Evolutionary conservation across 2,797 vertebrate genomes (phyloP).

Genomic region (Holocentrus rufus): DNA sequence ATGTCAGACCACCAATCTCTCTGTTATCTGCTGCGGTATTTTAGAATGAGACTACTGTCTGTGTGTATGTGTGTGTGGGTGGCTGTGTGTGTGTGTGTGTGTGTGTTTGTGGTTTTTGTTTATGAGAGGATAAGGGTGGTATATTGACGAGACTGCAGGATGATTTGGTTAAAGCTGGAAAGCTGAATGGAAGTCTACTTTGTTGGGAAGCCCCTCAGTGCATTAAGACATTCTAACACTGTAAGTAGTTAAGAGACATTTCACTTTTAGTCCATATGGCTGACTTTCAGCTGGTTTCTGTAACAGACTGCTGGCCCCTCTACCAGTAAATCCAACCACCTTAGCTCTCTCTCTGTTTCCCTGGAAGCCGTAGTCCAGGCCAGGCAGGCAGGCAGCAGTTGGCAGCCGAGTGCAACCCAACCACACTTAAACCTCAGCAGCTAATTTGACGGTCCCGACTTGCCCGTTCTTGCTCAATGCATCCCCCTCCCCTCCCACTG

Average conservation of each 20-base stretch:
- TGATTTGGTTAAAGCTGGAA: too few relatives aligned
- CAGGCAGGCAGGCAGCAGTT: slow-evolving; percentile 26
- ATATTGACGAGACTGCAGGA: too few relatives aligned
- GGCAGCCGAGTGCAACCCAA: slow-evolving; percentile 54
- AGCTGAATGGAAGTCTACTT: not conserved
- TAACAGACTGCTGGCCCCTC: slow-evolving; percentile 22
- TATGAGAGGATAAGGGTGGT: not conserved
- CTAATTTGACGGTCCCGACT: slow-evolving; percentile 67
- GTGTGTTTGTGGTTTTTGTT: not conserved
- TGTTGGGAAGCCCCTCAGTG: not conserved
- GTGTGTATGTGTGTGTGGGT: slow-evolving; percentile 8
- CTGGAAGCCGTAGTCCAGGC: slow-evolving; percentile 40
- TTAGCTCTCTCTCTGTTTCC: slow-evolving; percentile 32
- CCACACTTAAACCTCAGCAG: slow-evolving; percentile 59
- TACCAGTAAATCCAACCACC: slow-evolving; percentile 38
- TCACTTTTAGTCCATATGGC: not conserved
- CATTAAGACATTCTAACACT: slow-evolving; percentile 1
- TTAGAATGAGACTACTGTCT: slow-evolving; percentile 1
- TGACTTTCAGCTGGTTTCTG: slow-evolving; percentile 19
- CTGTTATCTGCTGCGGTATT: slow-evolving; percentile 25
- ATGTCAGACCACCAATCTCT: slow-evolving; percentile 27
- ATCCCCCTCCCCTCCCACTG: slow-evolving; percentile 54
- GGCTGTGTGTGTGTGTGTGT: slow-evolving; percentile 1
- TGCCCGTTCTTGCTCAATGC: slow-evolving; percentile 65
- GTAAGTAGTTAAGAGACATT: slow-evolving; percentile 7